Base-by-base conservation (phyloP, 2,113 vertebrate genomes). In the Python bivittatus region DNA sequence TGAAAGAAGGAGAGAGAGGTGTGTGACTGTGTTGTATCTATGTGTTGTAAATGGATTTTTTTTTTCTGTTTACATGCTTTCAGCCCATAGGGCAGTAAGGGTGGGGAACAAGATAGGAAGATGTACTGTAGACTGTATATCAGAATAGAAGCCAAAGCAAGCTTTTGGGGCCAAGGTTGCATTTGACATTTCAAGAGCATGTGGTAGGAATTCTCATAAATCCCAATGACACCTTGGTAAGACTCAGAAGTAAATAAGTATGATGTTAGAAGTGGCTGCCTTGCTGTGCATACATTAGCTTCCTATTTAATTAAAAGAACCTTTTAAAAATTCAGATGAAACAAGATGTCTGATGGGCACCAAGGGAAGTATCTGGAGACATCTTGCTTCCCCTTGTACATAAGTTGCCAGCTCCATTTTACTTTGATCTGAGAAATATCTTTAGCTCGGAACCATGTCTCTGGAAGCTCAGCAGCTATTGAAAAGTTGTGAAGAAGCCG, bases 401-500 rank as follows among this genome's bases (percentile, higher is more conserved):
- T 33, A 17, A 83, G 72, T 90, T 92, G 56, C 52, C 52, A 79
- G 38, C 22, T 83, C 20, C 1, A 33, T 10, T 72, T 44, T 61
- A 33, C 9, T 25, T 23, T 12, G 9, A 58, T 68, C 83, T 42
- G 72, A 90, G 61, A 88, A 92, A 56, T 92, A 54, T 29, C 86
- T 9, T 22, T 56, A 0, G 0, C 38, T 92, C 88, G 90, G 85
- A 44, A 23, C 88, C 58, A 54, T 88, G 54, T 17, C 85, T 94
- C 42, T 54, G 89, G 92, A 57, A 54, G 86, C 20, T 54, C 92
- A 6, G 29, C 17, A 44, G 83, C 52, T 92, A 88, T 92, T 93
- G 48, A 86, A 60, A 91, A 83, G 86, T 92, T 90, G 17, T 53
- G 83, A 88, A 61, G 84, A 95, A 92, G 53, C 7, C 25, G 54